phyloP scores from a whole-genome alignment of 2,888 invertebrate genomes.

The Diplazon laetatorius region DNA sequence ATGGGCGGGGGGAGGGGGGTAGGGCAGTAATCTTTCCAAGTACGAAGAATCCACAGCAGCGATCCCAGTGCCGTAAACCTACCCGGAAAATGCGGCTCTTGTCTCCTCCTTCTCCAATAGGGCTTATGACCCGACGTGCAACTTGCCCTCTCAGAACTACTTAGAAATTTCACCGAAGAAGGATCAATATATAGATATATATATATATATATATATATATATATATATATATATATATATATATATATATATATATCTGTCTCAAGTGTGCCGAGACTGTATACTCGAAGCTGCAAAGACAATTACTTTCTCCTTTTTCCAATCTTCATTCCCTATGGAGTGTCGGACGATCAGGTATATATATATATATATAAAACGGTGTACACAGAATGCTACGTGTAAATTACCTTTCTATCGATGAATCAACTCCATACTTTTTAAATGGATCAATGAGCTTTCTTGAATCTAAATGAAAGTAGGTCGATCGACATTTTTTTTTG shows the following conservation, averaged over 20 bases:
- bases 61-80: constrained; percentile 46
- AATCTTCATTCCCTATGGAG: not conserved
- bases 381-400: too few relatives aligned
- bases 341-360: not conserved
- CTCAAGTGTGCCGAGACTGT: constrained; percentile 44
- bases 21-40: constrained; percentile 45
- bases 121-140: constrained; percentile 53
- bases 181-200: constrained; percentile 55
- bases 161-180: constrained; percentile 19
- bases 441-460: not conserved
- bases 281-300: constrained; percentile 44
- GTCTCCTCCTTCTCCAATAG: constrained; percentile 13
- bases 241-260: constrained; percentile 56
- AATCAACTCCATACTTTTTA: not conserved
- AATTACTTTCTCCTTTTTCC: constrained; percentile 27
- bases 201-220: too few relatives aligned
- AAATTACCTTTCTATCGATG: not conserved
- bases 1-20: not conserved
- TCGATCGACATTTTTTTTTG: too few relatives aligned
- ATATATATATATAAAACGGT: not conserved
- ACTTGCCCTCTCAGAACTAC: constrained; percentile 25
- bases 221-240: too few relatives aligned
- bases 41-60: constrained; percentile 51
- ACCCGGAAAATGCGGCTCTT: constrained; percentile 32
- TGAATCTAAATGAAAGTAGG: too few relatives aligned